Evolutionary conservation across 2,113 vertebrate species (phyloP).

Genomic region (Dromaius novaehollandiae): DNA sequence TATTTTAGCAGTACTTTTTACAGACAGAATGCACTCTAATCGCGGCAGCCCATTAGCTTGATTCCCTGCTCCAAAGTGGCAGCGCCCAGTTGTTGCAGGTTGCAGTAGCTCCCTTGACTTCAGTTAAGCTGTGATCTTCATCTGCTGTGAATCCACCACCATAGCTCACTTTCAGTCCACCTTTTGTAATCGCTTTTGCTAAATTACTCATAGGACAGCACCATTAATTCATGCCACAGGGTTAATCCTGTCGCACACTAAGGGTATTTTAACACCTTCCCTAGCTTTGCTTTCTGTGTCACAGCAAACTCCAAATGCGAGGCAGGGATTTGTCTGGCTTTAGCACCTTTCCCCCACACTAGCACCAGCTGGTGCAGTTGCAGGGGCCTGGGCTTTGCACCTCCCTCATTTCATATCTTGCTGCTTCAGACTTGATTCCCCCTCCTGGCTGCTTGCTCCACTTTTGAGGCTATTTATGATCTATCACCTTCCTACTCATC

Average conservation of each 20-base stretch:
- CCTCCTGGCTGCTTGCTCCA: neutral
- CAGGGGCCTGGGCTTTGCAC: neutral
- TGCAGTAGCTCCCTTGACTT: neutral
- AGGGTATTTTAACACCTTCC: neutral
- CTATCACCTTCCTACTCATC: neutral
- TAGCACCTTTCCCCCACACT: neutral
- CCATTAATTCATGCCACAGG: neutral
- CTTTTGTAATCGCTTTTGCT: neutral
- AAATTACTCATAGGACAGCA: neutral
- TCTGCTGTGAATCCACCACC: neutral
- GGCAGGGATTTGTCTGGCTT: neutral
- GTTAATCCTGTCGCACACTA: fast-evolving
- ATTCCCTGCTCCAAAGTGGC: neutral
- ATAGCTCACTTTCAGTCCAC: neutral
- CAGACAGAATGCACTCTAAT: neutral
- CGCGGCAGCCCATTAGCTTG: fast-evolving
- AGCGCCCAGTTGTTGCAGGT: neutral
- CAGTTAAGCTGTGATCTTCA: neutral
- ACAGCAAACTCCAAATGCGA: neutral
- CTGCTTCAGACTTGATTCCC: neutral
- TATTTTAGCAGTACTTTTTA: neutral
- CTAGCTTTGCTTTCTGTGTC: neutral
- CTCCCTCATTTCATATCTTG: neutral
- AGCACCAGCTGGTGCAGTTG: neutral
- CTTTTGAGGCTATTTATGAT: neutral